Base-by-base conservation (phyloP, 2,888 invertebrate genomes). In the Dugesia japonica region DNA sequence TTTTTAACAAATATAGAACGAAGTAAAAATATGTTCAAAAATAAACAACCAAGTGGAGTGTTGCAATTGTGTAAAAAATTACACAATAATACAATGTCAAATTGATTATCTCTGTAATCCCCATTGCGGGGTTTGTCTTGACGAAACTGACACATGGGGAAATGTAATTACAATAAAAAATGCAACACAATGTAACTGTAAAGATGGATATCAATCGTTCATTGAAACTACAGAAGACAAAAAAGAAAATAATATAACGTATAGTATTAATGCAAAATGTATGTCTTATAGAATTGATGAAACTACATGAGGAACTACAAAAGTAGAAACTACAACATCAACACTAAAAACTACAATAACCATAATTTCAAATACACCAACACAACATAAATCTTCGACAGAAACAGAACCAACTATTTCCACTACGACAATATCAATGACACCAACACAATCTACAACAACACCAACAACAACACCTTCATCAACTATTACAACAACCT, bases 21-120 rank as follows among this genome's bases (percentile, higher is more conserved):
- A 56, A n/a, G n/a, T 56, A 23, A 56, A 56, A n/a, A n/a, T 23
- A 13, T 56, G 56, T 56, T 56, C 56, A 56, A 56, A 56, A 4
- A n/a, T 56, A 7, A 56, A n/a, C 7, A n/a, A n/a, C 1, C 1
- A 56, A 9, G 4, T 56, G 4, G 23, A n/a, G 17, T 56, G 56
- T 56, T 56, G 56, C 23, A 56, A n/a, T 20, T 56, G 56, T 56
- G 4, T 56, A 20, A 4, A 4, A 56, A n/a, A 56, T 23, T 4
- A 20, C 4, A 4, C 56, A 20, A 23, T 9, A 4, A 4, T n/a
- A 20, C 17, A 56, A 9, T 56, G 56, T n/a, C 56, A 56, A 56
- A 56, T 56, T 4, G 56, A 56, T 56, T 56, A 56, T 56, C 56
- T 56, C 23, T 56, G 56, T 56, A 56, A 56, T 56, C 56, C 56